phyloP scores from a whole-genome alignment of 1,140 invertebrate genomes.

The Drosophila persimilis region DNA sequence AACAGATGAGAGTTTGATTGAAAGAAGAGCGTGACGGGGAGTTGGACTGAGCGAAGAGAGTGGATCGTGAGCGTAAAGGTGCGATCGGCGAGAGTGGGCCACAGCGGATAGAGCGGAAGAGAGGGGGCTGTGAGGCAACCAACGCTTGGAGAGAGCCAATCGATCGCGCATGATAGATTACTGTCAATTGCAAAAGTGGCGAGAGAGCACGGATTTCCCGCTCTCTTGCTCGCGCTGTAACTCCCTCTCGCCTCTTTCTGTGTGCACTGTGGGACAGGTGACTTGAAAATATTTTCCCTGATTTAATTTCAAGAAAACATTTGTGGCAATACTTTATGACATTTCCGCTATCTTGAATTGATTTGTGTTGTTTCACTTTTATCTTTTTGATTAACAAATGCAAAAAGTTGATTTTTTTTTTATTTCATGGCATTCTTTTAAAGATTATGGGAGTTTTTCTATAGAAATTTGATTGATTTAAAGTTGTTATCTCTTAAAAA shows the following conservation, averaged over 20 bases:
- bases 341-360: conserved; percentile 8
- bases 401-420: neutral
- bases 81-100: too few relatives aligned
- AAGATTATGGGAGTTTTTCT: too few relatives aligned
- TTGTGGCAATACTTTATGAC: conserved; percentile 28
- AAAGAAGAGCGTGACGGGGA: too few relatives aligned
- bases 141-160: conserved; percentile 33
- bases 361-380: neutral
- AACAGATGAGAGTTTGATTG: too few relatives aligned
- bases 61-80: too few relatives aligned
- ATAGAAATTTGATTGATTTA: too few relatives aligned
- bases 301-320: conserved; percentile 20
- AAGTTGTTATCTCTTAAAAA: too few relatives aligned
- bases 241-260: conserved; percentile 6
- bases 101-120: too few relatives aligned
- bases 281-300: conserved; percentile 2
- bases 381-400: conserved; percentile 5
- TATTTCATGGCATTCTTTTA: too few relatives aligned
- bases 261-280: conserved; percentile 38
- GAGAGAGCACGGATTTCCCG: conserved; percentile 28
- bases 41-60: too few relatives aligned
- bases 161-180: conserved; percentile 51
- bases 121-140: too few relatives aligned
- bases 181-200: conserved; percentile 6
- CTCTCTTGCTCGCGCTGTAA: conserved; percentile 9